Percentiles rank a stretch among this genome's conserved stretches.
phyloP scores from a whole-genome alignment of 1,140 invertebrate species.

The Pentalonia nigronervosa region DNA sequence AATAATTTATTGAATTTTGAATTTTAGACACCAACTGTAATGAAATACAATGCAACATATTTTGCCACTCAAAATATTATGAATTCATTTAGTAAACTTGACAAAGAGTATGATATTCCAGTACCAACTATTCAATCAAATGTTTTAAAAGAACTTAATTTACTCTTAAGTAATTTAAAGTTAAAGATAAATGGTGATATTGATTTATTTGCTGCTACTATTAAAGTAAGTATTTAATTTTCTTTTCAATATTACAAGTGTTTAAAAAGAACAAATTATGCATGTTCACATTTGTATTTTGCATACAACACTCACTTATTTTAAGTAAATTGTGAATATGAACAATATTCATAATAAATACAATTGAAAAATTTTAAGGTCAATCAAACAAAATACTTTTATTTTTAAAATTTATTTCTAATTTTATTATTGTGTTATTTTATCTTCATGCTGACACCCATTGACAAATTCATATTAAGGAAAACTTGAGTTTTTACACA shows the following conservation, averaged over 20 bases:
- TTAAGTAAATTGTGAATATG: too few species aligned
- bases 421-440: background rate
- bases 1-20: background rate
- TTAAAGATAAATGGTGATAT: slow-evolving; percentile 33
- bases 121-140: background rate
- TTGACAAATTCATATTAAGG: too few species aligned
- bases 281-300: background rate
- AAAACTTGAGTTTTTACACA: too few species aligned
- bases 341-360: background rate
- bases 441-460: background rate
- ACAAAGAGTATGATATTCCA: slow-evolving; percentile 24
- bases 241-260: background rate
- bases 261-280: background rate
- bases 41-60: background rate
- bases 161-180: slow-evolving; percentile 31
- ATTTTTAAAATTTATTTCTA: too few species aligned
- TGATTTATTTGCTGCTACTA: slow-evolving; percentile 27
- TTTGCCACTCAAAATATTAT: slow-evolving; percentile 25
- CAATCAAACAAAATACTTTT: too few species aligned
- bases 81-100: background rate
- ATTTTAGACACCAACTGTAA: background rate
- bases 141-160: slow-evolving; percentile 32
- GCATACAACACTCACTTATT: background rate
- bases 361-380: too few species aligned
- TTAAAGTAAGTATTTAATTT: slow-evolving; percentile 19